Percentiles rank a stretch among this genome's conserved stretches.
phyloP scores from a whole-genome alignment of 2,888 invertebrate genomes.

The Dorcus hopei region DNA sequence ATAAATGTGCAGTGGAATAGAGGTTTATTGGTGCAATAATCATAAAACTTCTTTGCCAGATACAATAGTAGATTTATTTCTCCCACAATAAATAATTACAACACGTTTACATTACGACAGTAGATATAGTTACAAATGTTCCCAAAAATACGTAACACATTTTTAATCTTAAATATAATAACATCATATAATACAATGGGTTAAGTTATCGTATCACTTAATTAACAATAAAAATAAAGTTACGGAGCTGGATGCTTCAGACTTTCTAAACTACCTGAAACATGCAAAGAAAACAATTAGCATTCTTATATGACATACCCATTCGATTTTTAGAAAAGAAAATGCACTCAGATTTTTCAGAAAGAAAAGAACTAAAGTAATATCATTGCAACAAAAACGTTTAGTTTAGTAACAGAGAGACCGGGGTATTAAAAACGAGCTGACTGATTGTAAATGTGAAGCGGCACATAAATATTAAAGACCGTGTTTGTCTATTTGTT shows the following conservation, averaged over 20 bases:
- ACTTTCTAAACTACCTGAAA: slow-evolving; percentile 23
- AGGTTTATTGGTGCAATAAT: too few species aligned
- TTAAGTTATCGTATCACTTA: slow-evolving; percentile 28
- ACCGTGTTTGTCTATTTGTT: too few species aligned
- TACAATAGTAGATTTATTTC: slow-evolving; percentile 22
- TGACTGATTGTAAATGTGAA: too few species aligned
- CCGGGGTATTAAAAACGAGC: too few species aligned
- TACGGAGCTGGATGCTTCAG: slow-evolving; percentile 20
- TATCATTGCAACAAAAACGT: too few species aligned
- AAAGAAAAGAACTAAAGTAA: too few species aligned
- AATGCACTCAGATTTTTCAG: too few species aligned
- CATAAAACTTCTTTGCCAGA: slow-evolving; percentile 13
- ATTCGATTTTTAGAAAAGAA: too few species aligned
- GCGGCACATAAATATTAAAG: too few species aligned
- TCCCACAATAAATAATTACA: slow-evolving; percentile 32
- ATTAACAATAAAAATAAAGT: slow-evolving; percentile 23
- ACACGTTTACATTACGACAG: slow-evolving; percentile 22
- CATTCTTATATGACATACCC: too few species aligned
- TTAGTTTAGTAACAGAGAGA: too few species aligned
- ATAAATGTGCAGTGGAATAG: too few species aligned
- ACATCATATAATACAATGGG: slow-evolving; percentile 32
- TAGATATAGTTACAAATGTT: slow-evolving; percentile 41
- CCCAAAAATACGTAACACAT: slow-evolving; percentile 41
- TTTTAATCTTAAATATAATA: slow-evolving; percentile 28
- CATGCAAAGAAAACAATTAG: background rate